These are phyloP conservation scores for Drosophila flavopinicola DNA, from an alignment of 2,888 invertebrate species.

Conservation along the genomic window DNA sequence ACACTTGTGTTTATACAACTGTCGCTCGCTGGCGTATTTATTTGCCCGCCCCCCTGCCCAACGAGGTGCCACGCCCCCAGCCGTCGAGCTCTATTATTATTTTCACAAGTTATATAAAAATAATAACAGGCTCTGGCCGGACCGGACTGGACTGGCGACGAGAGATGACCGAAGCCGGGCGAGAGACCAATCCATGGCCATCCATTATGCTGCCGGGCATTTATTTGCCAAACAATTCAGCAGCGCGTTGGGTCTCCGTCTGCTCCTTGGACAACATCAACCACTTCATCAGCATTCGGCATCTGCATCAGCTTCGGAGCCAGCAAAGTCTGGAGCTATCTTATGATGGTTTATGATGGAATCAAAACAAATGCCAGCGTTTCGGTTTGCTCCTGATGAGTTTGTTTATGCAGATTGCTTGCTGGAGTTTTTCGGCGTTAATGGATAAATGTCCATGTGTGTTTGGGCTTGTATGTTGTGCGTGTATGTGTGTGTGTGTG, in stretches of 20 bases:
- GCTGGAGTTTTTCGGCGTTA: slow-evolving; percentile 75
- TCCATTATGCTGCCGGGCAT: slow-evolving; percentile 82
- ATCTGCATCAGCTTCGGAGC: slow-evolving; percentile 25
- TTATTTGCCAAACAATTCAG: slow-evolving; percentile 81
- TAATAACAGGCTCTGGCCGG: slow-evolving; percentile 62
- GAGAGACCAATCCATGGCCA: slow-evolving; percentile 53
- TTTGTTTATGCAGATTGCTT: slow-evolving; percentile 79
- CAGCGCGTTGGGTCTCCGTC: slow-evolving; percentile 46
- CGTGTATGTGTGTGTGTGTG: background rate
- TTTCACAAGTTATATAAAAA: slow-evolving; percentile 81
- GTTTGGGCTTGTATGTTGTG: slow-evolving; percentile 9
- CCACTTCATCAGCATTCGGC: slow-evolving; percentile 72
- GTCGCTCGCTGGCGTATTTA: slow-evolving; percentile 65
- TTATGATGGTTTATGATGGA: slow-evolving; percentile 80
- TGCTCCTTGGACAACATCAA: slow-evolving; percentile 70
- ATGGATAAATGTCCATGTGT: slow-evolving; percentile 67
- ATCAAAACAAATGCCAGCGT: slow-evolving; percentile 75
- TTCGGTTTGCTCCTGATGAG: slow-evolving; percentile 65
- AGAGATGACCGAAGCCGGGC: slow-evolving; percentile 24
- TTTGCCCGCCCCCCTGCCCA: slow-evolving; percentile 37
- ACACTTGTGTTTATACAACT: slow-evolving; percentile 81
- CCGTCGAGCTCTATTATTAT: slow-evolving; percentile 71
- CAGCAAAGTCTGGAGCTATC: slow-evolving; percentile 64
- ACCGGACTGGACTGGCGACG: slow-evolving; percentile 1
- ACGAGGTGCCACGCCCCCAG: slow-evolving; percentile 24